Percentiles rank a stretch among this genome's conserved stretches.
phyloP scores from a whole-genome alignment of 2,113 vertebrate genomes.

The Grammomys dolichurus region DNA sequence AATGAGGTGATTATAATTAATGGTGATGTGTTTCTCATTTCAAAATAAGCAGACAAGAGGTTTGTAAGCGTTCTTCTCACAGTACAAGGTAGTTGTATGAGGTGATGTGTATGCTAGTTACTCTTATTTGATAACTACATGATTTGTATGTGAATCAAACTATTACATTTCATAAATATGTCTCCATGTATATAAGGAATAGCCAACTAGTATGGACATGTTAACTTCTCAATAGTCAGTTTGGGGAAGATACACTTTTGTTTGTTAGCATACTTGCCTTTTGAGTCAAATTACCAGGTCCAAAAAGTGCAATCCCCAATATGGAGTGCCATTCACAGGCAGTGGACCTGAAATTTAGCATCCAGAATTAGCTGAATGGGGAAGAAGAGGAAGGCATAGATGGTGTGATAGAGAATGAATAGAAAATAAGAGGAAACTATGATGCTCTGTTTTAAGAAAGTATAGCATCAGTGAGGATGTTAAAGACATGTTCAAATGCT shows the following conservation, averaged over 20 bases:
- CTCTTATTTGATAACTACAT: not conserved
- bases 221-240: not conserved
- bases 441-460: not conserved
- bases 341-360: not conserved
- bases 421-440: not conserved
- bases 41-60: not conserved
- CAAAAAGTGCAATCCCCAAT: not conserved
- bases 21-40: not conserved
- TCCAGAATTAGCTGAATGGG: not conserved
- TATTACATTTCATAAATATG: not conserved
- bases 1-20: too few relatives aligned
- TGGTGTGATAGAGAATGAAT: fast-evolving
- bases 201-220: not conserved
- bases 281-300: not conserved
- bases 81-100: not conserved
- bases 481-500: not conserved
- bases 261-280: not conserved
- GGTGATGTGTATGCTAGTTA: not conserved
- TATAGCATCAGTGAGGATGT: not conserved
- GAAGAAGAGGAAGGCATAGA: fast-evolving
- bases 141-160: not conserved
- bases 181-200: not conserved
- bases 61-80: not conserved
- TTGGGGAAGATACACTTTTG: not conserved
- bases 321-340: too few relatives aligned